Evolutionary conservation across 2,797 vertebrate species (phyloP), one percentile per base, ranked within the genome.

Genomic region (Harpagifer antarcticus): DNA sequence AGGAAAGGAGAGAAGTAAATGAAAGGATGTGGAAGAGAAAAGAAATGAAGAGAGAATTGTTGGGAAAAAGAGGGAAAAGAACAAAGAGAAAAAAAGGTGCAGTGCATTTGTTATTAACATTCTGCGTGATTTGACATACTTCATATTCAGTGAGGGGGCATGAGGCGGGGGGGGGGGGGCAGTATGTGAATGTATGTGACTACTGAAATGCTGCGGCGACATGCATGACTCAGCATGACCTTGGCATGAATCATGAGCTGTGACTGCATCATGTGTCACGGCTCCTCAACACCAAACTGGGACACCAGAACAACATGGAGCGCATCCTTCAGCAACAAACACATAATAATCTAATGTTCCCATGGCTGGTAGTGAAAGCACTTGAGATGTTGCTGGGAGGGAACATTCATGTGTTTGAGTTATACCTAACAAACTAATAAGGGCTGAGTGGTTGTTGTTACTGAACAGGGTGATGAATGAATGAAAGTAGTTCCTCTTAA

Each of bases 71-170:
- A 74, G 64, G 47, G 19, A 7, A 33, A 56, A 63, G 52, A 71
- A 20, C 33, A 64, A 53, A 66, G 72, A 61, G 66, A 14, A 56
- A 71, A 84, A 84, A 85, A 76, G 79, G 74, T 6, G 74, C 69
- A 85, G 79, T 86, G 90, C 82, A 87, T 78, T 90, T 88, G 88
- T 92, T 92, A 91, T 88, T 91, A 59, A 84, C 77, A 90, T 86
- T 83, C 31, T 83, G 78, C 80, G 87, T 9, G 61, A 76, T 74
- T 65, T 53, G 4, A 79, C 48, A 90, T 15, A 83, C 67, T 76
- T 86, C 19, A 84, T 78, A 88, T 67, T 88, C 56, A 79, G 68
- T 40, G 78, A 74, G 10, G 57, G 61, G 66, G 56, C 67, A 45
- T 48, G 59, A 53, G 4, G 27, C 23, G 76, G 78, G 9, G 69